Percentiles rank a stretch among this genome's conserved stretches.
These are phyloP conservation scores for Synanthedon myopaeformis DNA, from an alignment of 2,888 invertebrate species.

Conservation along the genomic window DNA sequence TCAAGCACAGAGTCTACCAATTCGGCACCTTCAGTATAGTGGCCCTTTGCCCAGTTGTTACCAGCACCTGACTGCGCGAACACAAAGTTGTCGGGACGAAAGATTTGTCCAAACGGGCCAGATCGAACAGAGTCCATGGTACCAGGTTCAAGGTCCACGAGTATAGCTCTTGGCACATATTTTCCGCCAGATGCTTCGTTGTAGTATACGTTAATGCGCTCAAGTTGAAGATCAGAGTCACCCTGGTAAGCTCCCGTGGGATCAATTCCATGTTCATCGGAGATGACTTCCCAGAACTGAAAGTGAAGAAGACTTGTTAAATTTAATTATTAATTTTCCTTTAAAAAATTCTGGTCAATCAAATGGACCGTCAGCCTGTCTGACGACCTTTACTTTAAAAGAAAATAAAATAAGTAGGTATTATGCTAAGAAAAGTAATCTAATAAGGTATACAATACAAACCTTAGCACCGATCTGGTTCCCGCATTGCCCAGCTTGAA, in stretches of 20 bases:
- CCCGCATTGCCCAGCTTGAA: constrained; percentile 95
- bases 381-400: not conserved
- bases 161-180: constrained; percentile 7
- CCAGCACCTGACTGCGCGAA: constrained; percentile 56
- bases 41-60: constrained; percentile 48
- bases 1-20: constrained; percentile 80
- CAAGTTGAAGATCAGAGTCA: constrained; percentile 72
- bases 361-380: not conserved
- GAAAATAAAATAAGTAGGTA: too few relatives aligned
- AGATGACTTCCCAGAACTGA: constrained; percentile 74
- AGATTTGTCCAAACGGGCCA: constrained; percentile 79
- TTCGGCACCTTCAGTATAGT: constrained; percentile 86
- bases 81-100: constrained; percentile 85
- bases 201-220: constrained; percentile 75
- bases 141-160: constrained; percentile 7
- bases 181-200: constrained; percentile 62
- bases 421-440: too few relatives aligned
- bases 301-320: not conserved
- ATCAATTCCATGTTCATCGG: constrained; percentile 75
- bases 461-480: constrained; percentile 97
- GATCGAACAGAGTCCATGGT: constrained; percentile 82
- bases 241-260: constrained; percentile 71
- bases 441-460: constrained; percentile 11
- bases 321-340: not conserved
- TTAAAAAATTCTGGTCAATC: not conserved